Evolutionary conservation across 2,797 vertebrate genomes (phyloP), one percentile per base, ranked within the genome.

Genomic region (Syndactyla subalaris): DNA sequence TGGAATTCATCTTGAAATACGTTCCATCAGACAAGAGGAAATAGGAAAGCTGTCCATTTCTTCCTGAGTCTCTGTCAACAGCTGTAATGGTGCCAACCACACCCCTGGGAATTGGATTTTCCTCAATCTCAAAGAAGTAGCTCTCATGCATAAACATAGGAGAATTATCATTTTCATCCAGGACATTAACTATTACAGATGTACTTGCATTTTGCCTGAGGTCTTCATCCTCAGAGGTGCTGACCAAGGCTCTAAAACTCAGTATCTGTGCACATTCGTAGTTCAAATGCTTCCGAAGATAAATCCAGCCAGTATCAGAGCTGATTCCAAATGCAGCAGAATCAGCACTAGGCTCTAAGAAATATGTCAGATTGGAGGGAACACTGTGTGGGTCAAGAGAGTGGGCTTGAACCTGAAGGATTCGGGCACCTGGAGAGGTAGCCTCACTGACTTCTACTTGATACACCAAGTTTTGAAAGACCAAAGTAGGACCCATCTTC

Each of bases 81-180:
- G 99, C 99, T 77, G 92, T 94, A 61, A 99, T 94, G 4, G 96
- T 98, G 94, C 98, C 99, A 93, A 99, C 97, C 61, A 98, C 98
- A 70, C 98, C 99, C 57, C 95, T 98, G 23, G 98, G 98, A 18
- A 97, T 15, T 1, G 97, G 94, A 43, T 98, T 98, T 97, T 99
- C 99, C 30, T 98, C 97, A 21, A 98, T 88, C 24, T 98, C 98
- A 96, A 99, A 98, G 97, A 99, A 99, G 97, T 98, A 98, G 39
- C 72, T 94, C 24, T 98, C 95, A 5, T 14, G 97, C 91, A 92
- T 86, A 96, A 99, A 99, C 65, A 96, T 46, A 0, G 99, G 99
- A 46, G 97, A 85, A 61, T 99, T 98, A 95, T 99, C 99, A 39
- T 99, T 99, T 97, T 99, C 97, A 95, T 99, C 99, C 96, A 98